These are phyloP conservation scores for Gallinago nigripennis DNA, from an alignment of 2,797 vertebrate genomes.

Conservation along the genomic window DNA sequence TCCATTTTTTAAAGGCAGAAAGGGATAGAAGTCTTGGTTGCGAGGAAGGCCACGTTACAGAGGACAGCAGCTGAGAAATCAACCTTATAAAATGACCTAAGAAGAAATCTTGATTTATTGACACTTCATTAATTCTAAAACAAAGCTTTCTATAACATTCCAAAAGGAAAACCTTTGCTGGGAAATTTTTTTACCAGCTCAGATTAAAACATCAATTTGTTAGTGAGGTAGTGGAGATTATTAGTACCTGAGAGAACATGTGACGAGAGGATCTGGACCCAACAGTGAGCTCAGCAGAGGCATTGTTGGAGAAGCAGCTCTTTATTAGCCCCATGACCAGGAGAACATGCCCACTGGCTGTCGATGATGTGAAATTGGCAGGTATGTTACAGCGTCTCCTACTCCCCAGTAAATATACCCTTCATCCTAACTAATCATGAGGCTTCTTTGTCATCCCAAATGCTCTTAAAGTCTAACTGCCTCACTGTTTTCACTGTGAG, in stretches of 20 bases:
- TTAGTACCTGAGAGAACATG: not conserved
- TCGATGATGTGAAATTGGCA: not conserved
- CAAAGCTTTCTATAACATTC: not conserved
- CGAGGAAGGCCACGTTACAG: not conserved
- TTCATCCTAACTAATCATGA: not conserved
- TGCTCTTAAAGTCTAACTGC: not conserved
- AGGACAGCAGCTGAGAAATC: not conserved
- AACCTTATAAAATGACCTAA: not conserved
- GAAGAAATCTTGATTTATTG: not conserved
- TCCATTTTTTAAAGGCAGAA: not conserved
- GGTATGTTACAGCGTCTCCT: not conserved
- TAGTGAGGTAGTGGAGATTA: not conserved
- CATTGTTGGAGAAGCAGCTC: not conserved
- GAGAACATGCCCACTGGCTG: not conserved
- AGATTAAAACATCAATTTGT: not conserved
- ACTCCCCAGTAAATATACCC: not conserved
- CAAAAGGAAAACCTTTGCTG: not conserved
- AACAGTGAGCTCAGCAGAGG: not conserved
- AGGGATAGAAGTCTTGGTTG: not conserved
- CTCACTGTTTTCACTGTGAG: not conserved
- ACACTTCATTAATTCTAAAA: not conserved
- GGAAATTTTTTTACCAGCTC: not conserved
- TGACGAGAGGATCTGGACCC: not conserved
- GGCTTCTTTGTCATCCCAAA: not conserved
- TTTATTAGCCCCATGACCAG: not conserved